Evolutionary conservation across 2,113 vertebrate genomes (phyloP).

Genomic region (Scartelaos histophorus): DNA sequence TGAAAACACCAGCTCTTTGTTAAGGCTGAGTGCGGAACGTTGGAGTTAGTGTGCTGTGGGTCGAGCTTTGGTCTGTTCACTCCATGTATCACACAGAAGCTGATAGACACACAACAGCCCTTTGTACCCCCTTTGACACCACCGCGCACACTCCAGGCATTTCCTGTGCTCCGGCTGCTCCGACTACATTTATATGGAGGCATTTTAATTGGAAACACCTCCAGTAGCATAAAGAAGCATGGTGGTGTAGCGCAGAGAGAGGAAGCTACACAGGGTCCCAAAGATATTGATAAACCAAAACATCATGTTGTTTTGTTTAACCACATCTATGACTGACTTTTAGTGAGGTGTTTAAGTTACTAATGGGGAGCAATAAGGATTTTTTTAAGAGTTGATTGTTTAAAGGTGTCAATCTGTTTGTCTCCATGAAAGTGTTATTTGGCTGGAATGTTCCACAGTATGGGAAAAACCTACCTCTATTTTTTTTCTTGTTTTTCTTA

Average conservation of each 20-base stretch:
- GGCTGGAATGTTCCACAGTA: no score
- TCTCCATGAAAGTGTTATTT: no score
- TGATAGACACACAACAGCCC: conserved; percentile 66
- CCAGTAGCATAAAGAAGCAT: conserved; percentile 47
- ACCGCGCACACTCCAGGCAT: conserved; percentile 56
- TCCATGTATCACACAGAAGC: conserved; percentile 65
- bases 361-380: background rate
- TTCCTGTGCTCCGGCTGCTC: conserved; percentile 65
- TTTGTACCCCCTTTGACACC: conserved; percentile 68
- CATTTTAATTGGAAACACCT: conserved; percentile 77
- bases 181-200: conserved; percentile 69
- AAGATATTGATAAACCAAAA: conserved; percentile 24
- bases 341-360: conserved; percentile 11
- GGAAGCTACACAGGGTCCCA: conserved; percentile 22
- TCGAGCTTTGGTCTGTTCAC: conserved; percentile 47
- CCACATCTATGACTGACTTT: background rate
- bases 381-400: no score
- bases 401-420: no score
- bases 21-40: conserved; percentile 48
- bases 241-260: conserved; percentile 42
- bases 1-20: conserved; percentile 72
- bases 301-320: conserved; percentile 36
- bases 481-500: no score
- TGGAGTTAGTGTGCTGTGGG: conserved; percentile 58
- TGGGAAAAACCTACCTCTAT: no score